These are phyloP conservation scores for Tenthredo amoena DNA, from an alignment of 2,888 invertebrate species.

Conservation along the genomic window DNA sequence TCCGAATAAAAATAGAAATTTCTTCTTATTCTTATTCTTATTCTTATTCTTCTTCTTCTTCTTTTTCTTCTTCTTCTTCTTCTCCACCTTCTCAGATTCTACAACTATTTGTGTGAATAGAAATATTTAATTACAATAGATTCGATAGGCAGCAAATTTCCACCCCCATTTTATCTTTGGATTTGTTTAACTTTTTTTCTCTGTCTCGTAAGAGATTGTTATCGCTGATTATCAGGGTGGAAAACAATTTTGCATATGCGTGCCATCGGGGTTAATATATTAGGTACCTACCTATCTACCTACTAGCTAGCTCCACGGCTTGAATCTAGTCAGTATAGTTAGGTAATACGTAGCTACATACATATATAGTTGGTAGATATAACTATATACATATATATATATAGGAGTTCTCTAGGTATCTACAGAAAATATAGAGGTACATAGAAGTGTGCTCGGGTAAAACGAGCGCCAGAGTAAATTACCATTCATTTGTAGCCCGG, in stretches of 20 bases:
- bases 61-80: background rate
- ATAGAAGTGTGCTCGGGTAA: slow-evolving; percentile 52
- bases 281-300: background rate
- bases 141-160: background rate
- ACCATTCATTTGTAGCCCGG: slow-evolving; percentile 61
- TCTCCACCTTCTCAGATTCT: background rate
- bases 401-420: background rate
- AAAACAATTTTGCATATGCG: slow-evolving; percentile 41
- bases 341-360: background rate
- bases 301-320: background rate
- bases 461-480: slow-evolving; percentile 60
- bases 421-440: slow-evolving; percentile 41
- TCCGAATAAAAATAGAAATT: background rate
- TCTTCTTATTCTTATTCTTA: slow-evolving; percentile 19
- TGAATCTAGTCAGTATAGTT: slow-evolving; percentile 14
- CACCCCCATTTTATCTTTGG: background rate
- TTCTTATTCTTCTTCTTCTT: background rate
- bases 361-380: background rate
- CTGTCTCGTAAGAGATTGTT: slow-evolving; percentile 53
- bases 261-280: slow-evolving; percentile 23
- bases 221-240: slow-evolving; percentile 48
- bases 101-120: background rate
- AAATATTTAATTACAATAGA: slow-evolving; percentile 51
- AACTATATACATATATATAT: background rate
- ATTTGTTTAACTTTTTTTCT: background rate